Evolutionary conservation across 2,113 vertebrate species (phyloP).

Genomic region (Syrrhaptes paradoxus): DNA sequence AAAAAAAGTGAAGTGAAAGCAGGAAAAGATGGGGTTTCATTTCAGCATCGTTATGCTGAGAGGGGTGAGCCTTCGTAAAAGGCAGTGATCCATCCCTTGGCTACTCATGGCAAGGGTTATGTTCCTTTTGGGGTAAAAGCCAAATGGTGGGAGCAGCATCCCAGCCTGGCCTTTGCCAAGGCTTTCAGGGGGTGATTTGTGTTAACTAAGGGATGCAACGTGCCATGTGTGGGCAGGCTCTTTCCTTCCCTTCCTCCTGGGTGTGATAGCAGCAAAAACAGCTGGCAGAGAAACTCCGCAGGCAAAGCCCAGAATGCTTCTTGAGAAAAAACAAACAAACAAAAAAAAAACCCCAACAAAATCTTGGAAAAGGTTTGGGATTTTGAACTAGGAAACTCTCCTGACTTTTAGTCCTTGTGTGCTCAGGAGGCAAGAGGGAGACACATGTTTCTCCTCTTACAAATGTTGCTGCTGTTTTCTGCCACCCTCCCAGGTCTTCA

Average conservation of each 20-base stretch:
- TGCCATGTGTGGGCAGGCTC: not conserved
- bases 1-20: not conserved
- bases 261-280: not conserved
- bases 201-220: not conserved
- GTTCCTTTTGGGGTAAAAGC: not conserved
- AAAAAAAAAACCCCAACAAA: not conserved
- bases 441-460: not conserved
- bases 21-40: not conserved
- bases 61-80: not conserved
- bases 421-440: not conserved
- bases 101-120: not conserved
- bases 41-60: not conserved
- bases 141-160: not conserved
- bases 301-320: not conserved
- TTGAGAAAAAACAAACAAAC: too few species aligned
- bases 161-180: not conserved
- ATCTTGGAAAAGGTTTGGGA: not conserved
- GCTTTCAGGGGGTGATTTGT: not conserved
- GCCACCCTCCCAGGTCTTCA: not conserved
- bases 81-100: not conserved
- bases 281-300: not conserved
- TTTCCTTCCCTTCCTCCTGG: not conserved
- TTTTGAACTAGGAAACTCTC: not conserved
- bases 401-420: not conserved
- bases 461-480: not conserved